Conservation (phyloP, 2,113 vertebrate genomes). For the Forbesichthys agassizii region DNA sequence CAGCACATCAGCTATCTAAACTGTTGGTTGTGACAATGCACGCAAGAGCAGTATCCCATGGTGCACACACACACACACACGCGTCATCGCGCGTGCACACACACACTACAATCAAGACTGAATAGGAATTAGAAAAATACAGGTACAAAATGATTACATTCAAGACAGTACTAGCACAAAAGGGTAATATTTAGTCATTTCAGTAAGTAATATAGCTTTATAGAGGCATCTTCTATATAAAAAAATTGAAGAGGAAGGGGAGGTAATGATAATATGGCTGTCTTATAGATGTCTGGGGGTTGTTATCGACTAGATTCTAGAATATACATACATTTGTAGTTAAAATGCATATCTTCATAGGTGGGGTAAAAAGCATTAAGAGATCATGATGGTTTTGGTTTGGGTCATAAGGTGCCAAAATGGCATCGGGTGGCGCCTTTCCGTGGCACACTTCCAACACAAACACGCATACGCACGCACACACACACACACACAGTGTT, state of each 20-base stretch:
- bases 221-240: conserved; percentile 79
- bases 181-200: conserved; percentile 75
- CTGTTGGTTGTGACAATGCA: conserved; percentile 64
- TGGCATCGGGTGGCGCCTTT: conserved; percentile 71
- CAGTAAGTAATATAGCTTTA: conserved; percentile 77
- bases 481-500: conserved; percentile 79
- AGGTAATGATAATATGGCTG: conserved; percentile 65
- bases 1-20: conserved; percentile 56
- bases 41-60: conserved; percentile 72
- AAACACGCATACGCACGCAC: conserved; percentile 52
- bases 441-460: conserved; percentile 69
- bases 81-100: no score
- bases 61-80: conserved; percentile 73
- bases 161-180: conserved; percentile 85
- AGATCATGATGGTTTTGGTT: conserved; percentile 74
- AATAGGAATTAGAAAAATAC: conserved; percentile 83
- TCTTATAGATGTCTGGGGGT: conserved; percentile 56
- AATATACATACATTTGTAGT: conserved; percentile 43
- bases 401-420: conserved; percentile 80
- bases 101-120: conserved; percentile 78
- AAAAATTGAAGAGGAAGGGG: conserved; percentile 61
- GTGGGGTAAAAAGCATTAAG: conserved; percentile 59
- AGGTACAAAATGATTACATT: conserved; percentile 87
- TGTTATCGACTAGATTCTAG: conserved; percentile 59
- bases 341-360: conserved; percentile 66